A percentile compares a stretch with the other conserved stretches of the same genome.
These are phyloP conservation scores for Himalopsyche tibetana DNA, from an alignment of 2,888 invertebrate species.

Conservation along the genomic window DNA sequence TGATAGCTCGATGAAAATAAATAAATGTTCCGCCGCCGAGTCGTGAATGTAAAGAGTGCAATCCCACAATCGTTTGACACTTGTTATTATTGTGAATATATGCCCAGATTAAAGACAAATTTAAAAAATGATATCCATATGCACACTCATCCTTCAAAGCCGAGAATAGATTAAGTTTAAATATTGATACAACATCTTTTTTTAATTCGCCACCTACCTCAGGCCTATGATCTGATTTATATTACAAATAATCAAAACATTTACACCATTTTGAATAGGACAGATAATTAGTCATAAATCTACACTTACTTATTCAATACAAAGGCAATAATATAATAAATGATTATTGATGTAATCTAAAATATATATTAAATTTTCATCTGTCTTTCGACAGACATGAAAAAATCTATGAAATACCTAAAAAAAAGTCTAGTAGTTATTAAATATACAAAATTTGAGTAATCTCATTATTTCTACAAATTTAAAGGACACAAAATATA, in stretches of 20 bases:
- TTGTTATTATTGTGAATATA: neutral
- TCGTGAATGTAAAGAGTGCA: neutral
- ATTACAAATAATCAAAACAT: no score
- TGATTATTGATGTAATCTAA: no score
- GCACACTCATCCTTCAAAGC: neutral
- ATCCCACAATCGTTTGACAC: neutral
- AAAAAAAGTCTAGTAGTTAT: neutral
- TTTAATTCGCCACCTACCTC: no score
- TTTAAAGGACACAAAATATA: slow-evolving; percentile 27
- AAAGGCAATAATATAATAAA: no score
- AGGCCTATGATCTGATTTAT: no score
- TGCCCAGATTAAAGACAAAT: neutral
- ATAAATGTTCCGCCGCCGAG: slow-evolving; percentile 53
- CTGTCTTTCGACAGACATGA: neutral
- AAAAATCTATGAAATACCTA: slow-evolving; percentile 22
- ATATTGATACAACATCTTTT: no score
- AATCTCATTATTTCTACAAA: slow-evolving; percentile 10
- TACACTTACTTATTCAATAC: no score
- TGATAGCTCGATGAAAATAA: slow-evolving; percentile 66
- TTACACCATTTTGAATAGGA: no score
- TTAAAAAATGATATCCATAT: slow-evolving; percentile 9
- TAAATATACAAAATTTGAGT: slow-evolving; percentile 28
- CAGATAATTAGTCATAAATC: no score
- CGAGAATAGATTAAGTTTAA: no score
- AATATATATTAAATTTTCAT: neutral